A percentile compares a stretch with the other conserved stretches of the same genome.
Evolutionary conservation across 2,888 invertebrate species (phyloP).

Genomic region (Zonitis immaculata): DNA sequence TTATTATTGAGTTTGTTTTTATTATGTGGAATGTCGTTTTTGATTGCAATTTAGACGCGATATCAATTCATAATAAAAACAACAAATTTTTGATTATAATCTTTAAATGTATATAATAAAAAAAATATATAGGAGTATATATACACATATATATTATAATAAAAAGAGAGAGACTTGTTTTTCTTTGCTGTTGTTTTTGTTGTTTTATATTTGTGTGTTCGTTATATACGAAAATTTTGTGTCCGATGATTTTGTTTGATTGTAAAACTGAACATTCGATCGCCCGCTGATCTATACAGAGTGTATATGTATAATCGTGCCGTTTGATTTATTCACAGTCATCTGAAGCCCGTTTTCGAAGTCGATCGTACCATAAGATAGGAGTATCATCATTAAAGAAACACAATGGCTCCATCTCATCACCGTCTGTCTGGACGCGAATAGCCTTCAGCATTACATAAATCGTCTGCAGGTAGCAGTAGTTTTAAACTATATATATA

Average conservation of each 20-base stretch:
- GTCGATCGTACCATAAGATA: constrained; percentile 27
- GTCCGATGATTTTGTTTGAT: background rate
- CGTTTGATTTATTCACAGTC: constrained; percentile 19
- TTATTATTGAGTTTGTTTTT: background rate
- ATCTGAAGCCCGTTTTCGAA: constrained; percentile 22
- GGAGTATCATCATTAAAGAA: constrained; percentile 27
- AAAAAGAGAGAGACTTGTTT: no score
- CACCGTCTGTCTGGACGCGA: constrained; percentile 17
- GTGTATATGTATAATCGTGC: constrained; percentile 11
- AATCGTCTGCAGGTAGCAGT: constrained; percentile 43
- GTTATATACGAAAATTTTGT: background rate
- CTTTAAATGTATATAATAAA: background rate
- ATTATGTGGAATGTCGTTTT: background rate
- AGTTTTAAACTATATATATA: no score
- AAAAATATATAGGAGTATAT: background rate
- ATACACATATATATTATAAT: no score
- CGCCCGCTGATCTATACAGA: background rate
- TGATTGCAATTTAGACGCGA: background rate
- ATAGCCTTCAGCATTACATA: constrained; percentile 35
- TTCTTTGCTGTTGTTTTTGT: background rate
- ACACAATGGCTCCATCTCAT: constrained; percentile 26
- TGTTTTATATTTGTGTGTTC: background rate
- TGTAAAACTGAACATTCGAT: background rate
- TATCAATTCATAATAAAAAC: background rate
- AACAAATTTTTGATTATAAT: no score